Percentiles rank a stretch among this genome's conserved stretches.
Conservation (phyloP, 2,888 invertebrate genomes). For the Pegoplata infirma region DNA sequence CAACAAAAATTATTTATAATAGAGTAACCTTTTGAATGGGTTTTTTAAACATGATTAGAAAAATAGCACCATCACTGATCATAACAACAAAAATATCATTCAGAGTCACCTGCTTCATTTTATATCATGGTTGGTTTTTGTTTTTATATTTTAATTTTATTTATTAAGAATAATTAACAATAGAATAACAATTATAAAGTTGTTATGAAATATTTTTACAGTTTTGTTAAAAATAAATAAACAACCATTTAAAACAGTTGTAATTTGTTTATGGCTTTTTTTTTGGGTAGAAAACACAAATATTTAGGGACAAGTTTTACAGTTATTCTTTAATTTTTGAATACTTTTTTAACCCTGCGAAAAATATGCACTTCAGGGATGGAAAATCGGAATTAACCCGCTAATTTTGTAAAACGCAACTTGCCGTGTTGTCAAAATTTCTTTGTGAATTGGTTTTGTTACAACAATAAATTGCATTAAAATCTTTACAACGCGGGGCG, state of each 20-base stretch:
- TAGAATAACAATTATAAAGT: conserved; percentile 8
- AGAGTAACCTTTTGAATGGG: conserved; percentile 32
- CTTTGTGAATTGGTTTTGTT: too few relatives aligned
- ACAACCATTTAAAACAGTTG: conserved; percentile 18
- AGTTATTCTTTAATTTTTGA: not conserved
- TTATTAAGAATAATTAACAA: conserved; percentile 47
- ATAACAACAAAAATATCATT: conserved; percentile 40
- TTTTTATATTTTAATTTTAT: conserved; percentile 31
- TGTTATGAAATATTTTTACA: conserved; percentile 31
- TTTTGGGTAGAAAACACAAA: not conserved
- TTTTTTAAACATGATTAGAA: conserved; percentile 30
- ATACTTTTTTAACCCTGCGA: too few relatives aligned
- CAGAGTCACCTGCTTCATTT: conserved; percentile 48
- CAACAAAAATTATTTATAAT: conserved; percentile 43
- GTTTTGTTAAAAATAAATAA: conserved; percentile 16
- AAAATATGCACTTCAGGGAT: too few relatives aligned
- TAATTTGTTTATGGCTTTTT: conserved; percentile 12
- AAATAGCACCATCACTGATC: conserved; percentile 25
- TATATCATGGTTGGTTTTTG: conserved; percentile 47
- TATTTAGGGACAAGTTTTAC: conserved; percentile 2
- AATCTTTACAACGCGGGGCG: too few relatives aligned
- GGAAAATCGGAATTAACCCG: too few relatives aligned
- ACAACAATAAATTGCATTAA: too few relatives aligned
- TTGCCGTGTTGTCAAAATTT: too few relatives aligned
- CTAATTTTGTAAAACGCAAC: too few relatives aligned